phyloP scores from a whole-genome alignment of 2,888 invertebrate genomes.

The Laspeyria flexula region DNA sequence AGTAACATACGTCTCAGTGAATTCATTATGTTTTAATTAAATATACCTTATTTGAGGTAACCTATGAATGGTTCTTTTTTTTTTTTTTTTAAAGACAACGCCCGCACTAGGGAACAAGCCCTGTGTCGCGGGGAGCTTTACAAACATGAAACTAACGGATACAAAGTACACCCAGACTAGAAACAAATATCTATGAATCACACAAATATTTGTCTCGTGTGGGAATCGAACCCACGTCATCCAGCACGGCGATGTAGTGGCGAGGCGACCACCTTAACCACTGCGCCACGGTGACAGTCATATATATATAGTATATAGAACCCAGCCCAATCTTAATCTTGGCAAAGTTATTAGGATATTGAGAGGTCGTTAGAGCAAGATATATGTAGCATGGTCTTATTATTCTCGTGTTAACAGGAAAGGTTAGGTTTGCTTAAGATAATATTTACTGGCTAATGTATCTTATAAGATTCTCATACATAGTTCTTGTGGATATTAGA shows the following conservation, averaged over 20 bases:
- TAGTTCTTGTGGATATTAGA: not conserved
- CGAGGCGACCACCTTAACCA: no score
- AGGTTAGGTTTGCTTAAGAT: not conserved
- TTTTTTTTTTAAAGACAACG: no score
- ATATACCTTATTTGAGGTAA: conserved; percentile 16
- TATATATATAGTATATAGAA: no score
- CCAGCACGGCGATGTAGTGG: no score
- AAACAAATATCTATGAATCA: no score
- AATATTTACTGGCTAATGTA: not conserved
- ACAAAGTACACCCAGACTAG: no score
- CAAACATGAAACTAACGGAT: no score
- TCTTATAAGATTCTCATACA: not conserved
- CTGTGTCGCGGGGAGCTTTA: no score
- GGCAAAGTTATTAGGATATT: conserved; percentile 8
- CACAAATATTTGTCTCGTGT: no score
- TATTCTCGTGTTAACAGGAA: not conserved
- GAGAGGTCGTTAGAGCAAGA: conserved; percentile 5
- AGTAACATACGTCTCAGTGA: conserved; percentile 22
- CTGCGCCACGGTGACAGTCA: no score
- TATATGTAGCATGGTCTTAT: not conserved
- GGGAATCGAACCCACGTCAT: no score
- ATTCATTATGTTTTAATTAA: conserved; percentile 41
- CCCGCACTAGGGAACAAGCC: no score
- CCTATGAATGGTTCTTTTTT: conserved; percentile 17
- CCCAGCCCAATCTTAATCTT: not conserved